Evolutionary conservation across 1,140 invertebrate genomes (phyloP).

Genomic region (Leguminivora glycinivorella): DNA sequence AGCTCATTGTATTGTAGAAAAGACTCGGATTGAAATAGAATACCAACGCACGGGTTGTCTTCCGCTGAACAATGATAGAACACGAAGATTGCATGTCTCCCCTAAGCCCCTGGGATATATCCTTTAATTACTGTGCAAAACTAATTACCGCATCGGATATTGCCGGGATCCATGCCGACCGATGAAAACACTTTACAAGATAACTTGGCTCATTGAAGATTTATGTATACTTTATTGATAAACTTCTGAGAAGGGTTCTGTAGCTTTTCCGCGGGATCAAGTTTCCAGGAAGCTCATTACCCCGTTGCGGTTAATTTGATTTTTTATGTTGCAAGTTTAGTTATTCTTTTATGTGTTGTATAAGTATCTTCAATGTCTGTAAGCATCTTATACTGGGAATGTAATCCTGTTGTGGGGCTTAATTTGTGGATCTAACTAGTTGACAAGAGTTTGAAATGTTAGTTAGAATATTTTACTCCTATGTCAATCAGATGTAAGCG

Average conservation of each 20-base stretch:
- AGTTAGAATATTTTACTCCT: no score
- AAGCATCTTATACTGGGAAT: not conserved
- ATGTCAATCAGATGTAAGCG: no score
- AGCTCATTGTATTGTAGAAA: not conserved
- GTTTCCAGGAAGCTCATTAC: not conserved
- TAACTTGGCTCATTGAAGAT: constrained; percentile 24
- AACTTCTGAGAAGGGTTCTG: constrained; percentile 21
- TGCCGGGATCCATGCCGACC: constrained; percentile 21
- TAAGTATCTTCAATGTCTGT: not conserved
- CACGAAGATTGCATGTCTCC: constrained; percentile 20
- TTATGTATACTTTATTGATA: constrained; percentile 30
- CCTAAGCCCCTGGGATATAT: constrained; percentile 24
- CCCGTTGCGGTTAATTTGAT: constrained; percentile 2
- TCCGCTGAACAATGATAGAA: constrained; percentile 13
- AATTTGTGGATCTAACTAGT: no score
- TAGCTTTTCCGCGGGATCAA: constrained; percentile 11
- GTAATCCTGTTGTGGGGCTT: not conserved
- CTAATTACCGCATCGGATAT: constrained; percentile 29
- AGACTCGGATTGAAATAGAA: not conserved
- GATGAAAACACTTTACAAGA: constrained; percentile 29
- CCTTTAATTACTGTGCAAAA: constrained; percentile 25
- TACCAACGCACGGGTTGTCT: not conserved
- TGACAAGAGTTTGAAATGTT: no score
- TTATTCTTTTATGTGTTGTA: not conserved
- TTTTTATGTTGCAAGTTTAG: constrained; percentile 15